Conservation (phyloP, 2,888 invertebrate species). For the Netelia inedita region DNA sequence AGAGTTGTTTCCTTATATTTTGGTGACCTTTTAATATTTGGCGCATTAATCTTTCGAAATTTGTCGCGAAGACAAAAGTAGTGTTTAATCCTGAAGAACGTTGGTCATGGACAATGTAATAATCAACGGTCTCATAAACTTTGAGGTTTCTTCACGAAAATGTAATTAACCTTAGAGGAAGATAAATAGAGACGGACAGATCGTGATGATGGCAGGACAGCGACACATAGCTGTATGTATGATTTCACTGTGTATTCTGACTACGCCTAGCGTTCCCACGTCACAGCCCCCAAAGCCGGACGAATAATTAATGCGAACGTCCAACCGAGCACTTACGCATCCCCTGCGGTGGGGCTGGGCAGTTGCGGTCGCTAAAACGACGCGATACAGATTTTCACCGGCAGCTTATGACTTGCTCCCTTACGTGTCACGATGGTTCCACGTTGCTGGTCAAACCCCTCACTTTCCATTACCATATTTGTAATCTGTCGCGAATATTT, state of each 20-base stretch:
- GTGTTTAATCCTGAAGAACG: neutral
- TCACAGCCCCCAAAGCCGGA: conserved; percentile 27
- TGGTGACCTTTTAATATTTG: neutral
- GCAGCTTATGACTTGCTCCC: neutral
- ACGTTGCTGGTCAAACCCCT: too few species aligned
- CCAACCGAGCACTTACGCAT: conserved; percentile 6
- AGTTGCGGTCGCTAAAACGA: conserved; percentile 28
- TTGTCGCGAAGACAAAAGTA: neutral
- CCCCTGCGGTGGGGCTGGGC: conserved; percentile 6
- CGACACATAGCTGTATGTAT: neutral
- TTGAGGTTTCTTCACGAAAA: conserved; percentile 59
- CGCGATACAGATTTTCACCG: conserved; percentile 21
- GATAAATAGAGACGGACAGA: neutral
- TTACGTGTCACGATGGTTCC: neutral
- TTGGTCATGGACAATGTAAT: neutral
- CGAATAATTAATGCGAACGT: conserved; percentile 61
- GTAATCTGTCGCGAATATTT: neutral
- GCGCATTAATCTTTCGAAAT: neutral
- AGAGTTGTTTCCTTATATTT: too few species aligned
- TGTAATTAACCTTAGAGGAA: conserved; percentile 36
- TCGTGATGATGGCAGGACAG: conserved; percentile 31
- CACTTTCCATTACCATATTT: neutral
- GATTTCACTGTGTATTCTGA: conserved; percentile 21
- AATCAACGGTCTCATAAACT: too few species aligned
- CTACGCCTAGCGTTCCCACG: conserved; percentile 7